Evolutionary conservation across 2,888 invertebrate species (phyloP).

Genomic region (Mesorhabditis belari): DNA sequence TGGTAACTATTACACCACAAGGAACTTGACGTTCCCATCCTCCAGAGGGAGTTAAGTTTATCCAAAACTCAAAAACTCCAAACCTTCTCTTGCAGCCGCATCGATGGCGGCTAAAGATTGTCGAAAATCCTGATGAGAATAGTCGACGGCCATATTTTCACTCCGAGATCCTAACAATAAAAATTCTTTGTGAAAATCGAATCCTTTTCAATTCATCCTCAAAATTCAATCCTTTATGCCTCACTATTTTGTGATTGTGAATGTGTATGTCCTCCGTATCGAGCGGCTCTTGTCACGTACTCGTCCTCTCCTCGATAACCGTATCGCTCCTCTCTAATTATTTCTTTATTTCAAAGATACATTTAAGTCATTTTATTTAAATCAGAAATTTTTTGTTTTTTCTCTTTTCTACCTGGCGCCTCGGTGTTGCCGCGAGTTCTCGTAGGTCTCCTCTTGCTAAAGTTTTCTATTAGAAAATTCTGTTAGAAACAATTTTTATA

Average conservation of each 20-base stretch:
- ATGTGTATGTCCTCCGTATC: no score
- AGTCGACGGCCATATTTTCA: slow-evolving; percentile 35
- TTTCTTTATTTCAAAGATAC: no score
- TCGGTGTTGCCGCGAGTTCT: neutral
- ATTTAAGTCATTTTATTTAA: no score
- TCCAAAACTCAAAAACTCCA: no score
- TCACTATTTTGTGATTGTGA: no score
- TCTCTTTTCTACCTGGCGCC: neutral
- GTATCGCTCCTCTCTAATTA: neutral
- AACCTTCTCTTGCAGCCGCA: slow-evolving; percentile 38
- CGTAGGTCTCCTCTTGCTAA: neutral
- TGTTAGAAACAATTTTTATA: no score
- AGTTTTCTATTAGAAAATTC: no score
- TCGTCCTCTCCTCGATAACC: neutral
- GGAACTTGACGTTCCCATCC: no score
- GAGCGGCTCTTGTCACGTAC: neutral
- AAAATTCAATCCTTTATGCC: no score
- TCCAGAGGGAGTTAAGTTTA: no score
- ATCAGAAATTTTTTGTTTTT: neutral
- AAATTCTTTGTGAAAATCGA: slow-evolving; percentile 6
- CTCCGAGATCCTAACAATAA: slow-evolving; percentile 11
- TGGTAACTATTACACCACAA: no score
- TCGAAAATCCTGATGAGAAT: slow-evolving; percentile 44
- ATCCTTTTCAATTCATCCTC: no score
- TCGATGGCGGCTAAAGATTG: slow-evolving; percentile 49